Base-by-base conservation (phyloP, 2,797 vertebrate genomes). In the Okamejei kenojei region DNA sequence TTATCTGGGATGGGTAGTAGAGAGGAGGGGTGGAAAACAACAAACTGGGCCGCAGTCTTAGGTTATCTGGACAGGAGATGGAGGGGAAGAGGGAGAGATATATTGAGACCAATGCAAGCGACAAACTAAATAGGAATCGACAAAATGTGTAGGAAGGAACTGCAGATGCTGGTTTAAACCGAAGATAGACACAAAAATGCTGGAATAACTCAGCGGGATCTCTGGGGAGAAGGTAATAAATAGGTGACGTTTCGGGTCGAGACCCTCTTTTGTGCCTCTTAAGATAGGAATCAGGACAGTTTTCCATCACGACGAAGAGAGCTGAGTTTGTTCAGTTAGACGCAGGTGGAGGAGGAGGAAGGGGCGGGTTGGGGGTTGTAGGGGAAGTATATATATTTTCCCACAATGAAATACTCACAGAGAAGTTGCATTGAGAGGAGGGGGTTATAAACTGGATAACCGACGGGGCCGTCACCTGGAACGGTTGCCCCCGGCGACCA, bases 331-430 rank as follows among this genome's bases (percentile, higher is more conserved):
- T n/a, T 63, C 13, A 32, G 7, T n/a, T 63, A 1, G 19, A 86
- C 82, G n/a, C 29, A 86, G 17, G 82, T 26, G 82, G 58, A 54
- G 5, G 45, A 54, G 45, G 45, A 45, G 45, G 45, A 54, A 6
- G 45, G 45, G 45, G 45, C 6, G 71, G 71, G 71, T n/a, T 3
- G 19, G 84, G 15, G 17, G 29, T 1, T 15, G 29, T 6, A 17
- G 45, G 45, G 45, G 45, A 54, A 54, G 45, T 54, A 54, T 54
- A 54, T 54, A 54, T 54, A 54, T 6, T 35, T 88, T n/a, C n/a
- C 21, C 35, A 74, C 90, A 74, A 91, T 91, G 68, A 91, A 91
- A 91, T 74, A 91, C 90, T 91, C 90, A 91, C 90, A 91, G 90
- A 91, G 68, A 91, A 74, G 90, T 74, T 91, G 90, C 68, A 91